phyloP scores from a whole-genome alignment of 2,113 vertebrate genomes.

The Bungarus multicinctus region DNA sequence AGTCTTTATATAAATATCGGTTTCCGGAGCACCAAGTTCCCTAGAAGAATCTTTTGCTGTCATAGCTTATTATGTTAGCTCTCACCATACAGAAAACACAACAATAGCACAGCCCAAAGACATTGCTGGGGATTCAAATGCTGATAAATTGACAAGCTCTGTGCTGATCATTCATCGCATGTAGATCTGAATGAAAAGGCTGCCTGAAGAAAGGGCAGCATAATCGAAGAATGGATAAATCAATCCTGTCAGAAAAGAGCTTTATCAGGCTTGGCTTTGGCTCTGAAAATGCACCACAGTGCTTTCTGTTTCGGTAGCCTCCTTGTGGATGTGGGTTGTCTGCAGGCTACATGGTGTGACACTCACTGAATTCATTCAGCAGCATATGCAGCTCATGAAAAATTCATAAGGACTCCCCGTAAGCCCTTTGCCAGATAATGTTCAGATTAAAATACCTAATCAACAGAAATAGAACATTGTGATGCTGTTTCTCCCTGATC shows the following conservation, averaged over 20 bases:
- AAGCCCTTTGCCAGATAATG: slow-evolving; percentile 60
- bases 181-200: slow-evolving; percentile 40
- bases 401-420: slow-evolving; percentile 65
- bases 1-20: slow-evolving; percentile 90
- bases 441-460: slow-evolving; percentile 10
- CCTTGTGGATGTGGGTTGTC: slow-evolving; percentile 67
- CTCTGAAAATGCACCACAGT: slow-evolving; percentile 65
- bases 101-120: slow-evolving; percentile 55
- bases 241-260: slow-evolving; percentile 59
- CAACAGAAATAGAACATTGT: slow-evolving; percentile 4
- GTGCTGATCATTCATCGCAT: slow-evolving; percentile 28
- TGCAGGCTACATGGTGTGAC: slow-evolving; percentile 71
- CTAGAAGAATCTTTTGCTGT: slow-evolving; percentile 77
- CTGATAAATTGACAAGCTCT: slow-evolving; percentile 47
- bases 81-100: slow-evolving; percentile 53
- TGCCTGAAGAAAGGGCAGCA: slow-evolving; percentile 51
- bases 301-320: slow-evolving; percentile 66
- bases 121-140: slow-evolving; percentile 37
- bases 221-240: slow-evolving; percentile 36
- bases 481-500: background rate
- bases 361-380: slow-evolving; percentile 74
- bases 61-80: slow-evolving; percentile 72
- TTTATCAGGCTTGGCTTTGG: slow-evolving; percentile 47
- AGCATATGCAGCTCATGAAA: slow-evolving; percentile 73
- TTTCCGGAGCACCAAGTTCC: slow-evolving; percentile 78